These are phyloP conservation scores for Pissodes strobi DNA, from an alignment of 1,140 invertebrate genomes.

Conservation along the genomic window DNA sequence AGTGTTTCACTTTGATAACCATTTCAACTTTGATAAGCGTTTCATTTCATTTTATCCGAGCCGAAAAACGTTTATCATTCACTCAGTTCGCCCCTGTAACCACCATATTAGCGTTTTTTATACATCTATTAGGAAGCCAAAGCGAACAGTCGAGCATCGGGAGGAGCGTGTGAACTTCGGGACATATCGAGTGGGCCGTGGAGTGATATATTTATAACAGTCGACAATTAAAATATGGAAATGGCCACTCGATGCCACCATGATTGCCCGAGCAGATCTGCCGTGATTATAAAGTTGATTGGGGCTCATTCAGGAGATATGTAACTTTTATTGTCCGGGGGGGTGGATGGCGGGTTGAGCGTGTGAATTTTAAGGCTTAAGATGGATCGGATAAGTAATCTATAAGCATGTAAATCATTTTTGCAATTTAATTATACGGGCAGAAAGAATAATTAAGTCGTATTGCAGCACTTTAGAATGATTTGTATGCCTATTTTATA, in stretches of 20 bases:
- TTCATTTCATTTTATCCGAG: no score
- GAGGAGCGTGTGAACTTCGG: constrained; percentile 46
- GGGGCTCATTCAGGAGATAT: constrained; percentile 24
- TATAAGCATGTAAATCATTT: no score
- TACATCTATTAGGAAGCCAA: constrained; percentile 27
- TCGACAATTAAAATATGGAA: constrained; percentile 45
- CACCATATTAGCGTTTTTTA: constrained; percentile 48
- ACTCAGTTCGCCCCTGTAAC: constrained; percentile 7
- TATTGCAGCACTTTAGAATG: no score
- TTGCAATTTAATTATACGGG: no score
- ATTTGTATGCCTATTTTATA: no score
- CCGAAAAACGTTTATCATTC: no score
- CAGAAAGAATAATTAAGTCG: no score
- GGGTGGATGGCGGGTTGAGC: neutral
- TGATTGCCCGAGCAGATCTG: constrained; percentile 12
- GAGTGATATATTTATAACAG: constrained; percentile 44
- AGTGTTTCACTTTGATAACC: no score
- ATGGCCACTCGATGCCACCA: constrained; percentile 37
- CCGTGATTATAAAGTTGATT: constrained; percentile 21
- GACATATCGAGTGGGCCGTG: constrained; percentile 41
- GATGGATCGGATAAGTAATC: no score
- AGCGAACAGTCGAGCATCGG: constrained; percentile 42
- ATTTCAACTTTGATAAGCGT: no score
- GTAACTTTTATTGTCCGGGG: constrained; percentile 32
- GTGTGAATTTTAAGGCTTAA: constrained; percentile 25